Evolutionary conservation across 2,797 vertebrate species (phyloP), one percentile per base, ranked within the genome.

Genomic region (Oreonectes daqikongensis): DNA sequence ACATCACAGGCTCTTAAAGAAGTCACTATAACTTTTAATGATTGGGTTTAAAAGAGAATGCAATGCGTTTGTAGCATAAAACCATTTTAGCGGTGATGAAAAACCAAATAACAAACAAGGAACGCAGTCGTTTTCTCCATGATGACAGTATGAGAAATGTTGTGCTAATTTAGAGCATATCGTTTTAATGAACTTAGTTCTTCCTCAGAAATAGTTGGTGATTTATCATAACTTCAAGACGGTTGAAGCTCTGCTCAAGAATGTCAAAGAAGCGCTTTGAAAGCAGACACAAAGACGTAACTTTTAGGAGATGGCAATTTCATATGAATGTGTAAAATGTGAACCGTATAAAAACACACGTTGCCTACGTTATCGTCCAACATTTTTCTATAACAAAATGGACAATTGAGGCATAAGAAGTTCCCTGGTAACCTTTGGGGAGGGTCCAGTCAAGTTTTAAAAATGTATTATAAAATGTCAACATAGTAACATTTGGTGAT

Each of bases 21-120:
- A 40, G 28, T 81, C 55, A 69, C 66, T 72, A 81, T 60, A 42
- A 63, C 46, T 81, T 63, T 68, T 64, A 52, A 60, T 44, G 64
- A 72, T 63, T 26, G 64, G 17, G 50, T 81, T 72, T 71, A 35
- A 81, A 81, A 77, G 64, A 77, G 35, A 73, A 77, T 57, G 69
- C 17, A 22, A n/a, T 20, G 35, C 44, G 64, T 73, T 68, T 63
- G 24, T 53, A 53, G 65, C 69, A 57, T 24, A 46, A 81, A 60
- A 17, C n/a, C 24, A 63, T 55, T 35, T 63, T 66, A 55, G 48
- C 44, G 15, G n/a, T 50, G 24, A 24, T 14, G 32, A 4, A 5
- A 32, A 68, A 42, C 17, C 46, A 50, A 48, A 61, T 4, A 59
- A 67, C 26, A 30, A 60, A 46, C 50, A 57, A 74, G 50, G 20